Base-by-base conservation (phyloP, 2,888 invertebrate genomes). In the Osedax fenrisi region DNA sequence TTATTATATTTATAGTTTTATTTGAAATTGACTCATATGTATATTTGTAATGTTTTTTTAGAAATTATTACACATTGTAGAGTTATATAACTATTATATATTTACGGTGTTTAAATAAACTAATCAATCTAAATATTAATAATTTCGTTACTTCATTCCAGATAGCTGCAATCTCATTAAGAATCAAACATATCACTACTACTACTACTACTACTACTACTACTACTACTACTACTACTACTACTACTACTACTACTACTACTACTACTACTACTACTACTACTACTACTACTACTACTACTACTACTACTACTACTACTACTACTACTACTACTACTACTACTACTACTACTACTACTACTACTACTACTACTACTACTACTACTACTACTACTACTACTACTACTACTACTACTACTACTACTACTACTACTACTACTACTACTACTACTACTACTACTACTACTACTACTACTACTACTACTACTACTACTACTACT, bases 171-270 rank as follows among this genome's bases (percentile, higher is more conserved):
- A n/a, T n/a, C n/a, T n/a, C n/a, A n/a, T n/a, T n/a, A 21, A 66
- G 10, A 10, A 21, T 17, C 23, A 22, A 5, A 10, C 5, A 10
- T 72, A 62, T 61, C 62, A 72, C 72, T 72, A 72, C 72, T 72
- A 72, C 72, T 72, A 72, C 72, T 72, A 72, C 72, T 72, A 72
- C 72, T 72, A 72, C 72, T 72, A 72, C 72, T 72, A 72, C 72
- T 72, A 72, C 72, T 72, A 72, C 72, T 72, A 72, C 72, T 72
- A 72, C 72, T 72, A 72, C 72, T 72, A 72, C 72, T 72, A 72
- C 72, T 72, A 72, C 72, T 72, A 62, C 72, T 72, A 1, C 72
- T 72, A 1, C 72, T 72, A 1, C 72, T 72, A 1, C 72, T 72
- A 72, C 72, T 72, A 72, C 72, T 72, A 72, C 72, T 72, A 72